These are phyloP conservation scores for Protodeltote pygarga DNA, from an alignment of 2,888 invertebrate species.

Conservation along the genomic window DNA sequence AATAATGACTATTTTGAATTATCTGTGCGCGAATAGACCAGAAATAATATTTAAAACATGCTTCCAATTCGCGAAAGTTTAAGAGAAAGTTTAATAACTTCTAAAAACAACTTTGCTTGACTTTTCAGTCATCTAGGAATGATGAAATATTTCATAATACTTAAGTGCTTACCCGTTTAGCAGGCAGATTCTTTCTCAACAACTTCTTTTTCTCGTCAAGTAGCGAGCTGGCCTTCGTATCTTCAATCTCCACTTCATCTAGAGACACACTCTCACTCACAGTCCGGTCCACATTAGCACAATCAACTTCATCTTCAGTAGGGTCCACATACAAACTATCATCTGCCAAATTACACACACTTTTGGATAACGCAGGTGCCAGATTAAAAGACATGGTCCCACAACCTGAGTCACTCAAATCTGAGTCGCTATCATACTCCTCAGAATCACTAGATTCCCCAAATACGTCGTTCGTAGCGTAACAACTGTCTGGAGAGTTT, in stretches of 20 bases:
- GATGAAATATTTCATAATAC: too few relatives aligned
- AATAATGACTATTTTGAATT: too few relatives aligned
- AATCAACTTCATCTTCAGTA: constrained; percentile 74
- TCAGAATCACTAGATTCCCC: constrained; percentile 55
- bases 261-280: constrained; percentile 15
- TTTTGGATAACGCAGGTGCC: constrained; percentile 65
- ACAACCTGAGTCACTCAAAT: constrained; percentile 66
- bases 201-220: constrained; percentile 63
- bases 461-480: constrained; percentile 75
- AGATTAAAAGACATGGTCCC: constrained; percentile 55
- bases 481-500: constrained; percentile 75
- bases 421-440: constrained; percentile 51
- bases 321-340: constrained; percentile 67
- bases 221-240: constrained; percentile 58
- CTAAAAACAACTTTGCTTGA: too few relatives aligned
- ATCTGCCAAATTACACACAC: constrained; percentile 75
- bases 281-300: constrained; percentile 47
- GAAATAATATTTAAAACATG: too few relatives aligned
- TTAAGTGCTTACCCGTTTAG: constrained; percentile 68
- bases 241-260: constrained; percentile 6
- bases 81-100: too few relatives aligned
- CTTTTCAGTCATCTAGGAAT: neutral
- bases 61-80: too few relatives aligned
- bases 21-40: too few relatives aligned
- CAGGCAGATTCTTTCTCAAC: constrained; percentile 58